A percentile compares a stretch with the other conserved stretches of the same genome.
These are phyloP conservation scores for Aphrocallistes beatrix DNA, from an alignment of 37 sponge, comb jelly and placozoan species.

Conservation along the genomic window DNA sequence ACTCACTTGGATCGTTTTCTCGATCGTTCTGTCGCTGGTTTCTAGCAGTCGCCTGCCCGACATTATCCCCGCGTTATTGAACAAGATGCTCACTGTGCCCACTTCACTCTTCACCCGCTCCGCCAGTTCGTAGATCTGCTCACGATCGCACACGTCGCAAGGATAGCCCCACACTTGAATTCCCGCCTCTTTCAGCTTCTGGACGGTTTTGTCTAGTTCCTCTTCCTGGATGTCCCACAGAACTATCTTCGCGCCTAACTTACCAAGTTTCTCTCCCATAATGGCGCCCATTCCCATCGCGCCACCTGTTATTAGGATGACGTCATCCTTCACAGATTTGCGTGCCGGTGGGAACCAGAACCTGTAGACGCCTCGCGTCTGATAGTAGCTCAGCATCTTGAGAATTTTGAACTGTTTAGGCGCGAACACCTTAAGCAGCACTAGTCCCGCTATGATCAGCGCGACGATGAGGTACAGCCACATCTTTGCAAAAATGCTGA, in stretches of 20 bases:
- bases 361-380: not conserved
- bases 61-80: not conserved
- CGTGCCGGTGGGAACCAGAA: not conserved
- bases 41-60: not conserved
- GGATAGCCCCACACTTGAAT: not conserved
- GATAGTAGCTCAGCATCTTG: not conserved
- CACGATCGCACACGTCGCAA: not conserved
- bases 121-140: not conserved
- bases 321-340: slow-evolving; percentile 40
- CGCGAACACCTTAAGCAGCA: not conserved
- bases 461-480: not conserved
- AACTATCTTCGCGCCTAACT: not conserved
- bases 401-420: slow-evolving; percentile 25
- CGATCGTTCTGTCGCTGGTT: not conserved
- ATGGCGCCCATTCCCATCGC: slow-evolving; percentile 65
- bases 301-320: slow-evolving; percentile 71
- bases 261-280: slow-evolving; percentile 28
- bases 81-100: not conserved
- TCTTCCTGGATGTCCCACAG: not conserved
- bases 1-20: slow-evolving; percentile 17
- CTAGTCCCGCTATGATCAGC: not conserved
- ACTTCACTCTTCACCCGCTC: not conserved
- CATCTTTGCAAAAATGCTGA: too few relatives aligned
- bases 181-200: not conserved
- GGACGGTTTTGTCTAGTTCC: not conserved